These are phyloP conservation scores for Zapornia atra DNA, from an alignment of 2,113 vertebrate species.

Conservation along the genomic window DNA sequence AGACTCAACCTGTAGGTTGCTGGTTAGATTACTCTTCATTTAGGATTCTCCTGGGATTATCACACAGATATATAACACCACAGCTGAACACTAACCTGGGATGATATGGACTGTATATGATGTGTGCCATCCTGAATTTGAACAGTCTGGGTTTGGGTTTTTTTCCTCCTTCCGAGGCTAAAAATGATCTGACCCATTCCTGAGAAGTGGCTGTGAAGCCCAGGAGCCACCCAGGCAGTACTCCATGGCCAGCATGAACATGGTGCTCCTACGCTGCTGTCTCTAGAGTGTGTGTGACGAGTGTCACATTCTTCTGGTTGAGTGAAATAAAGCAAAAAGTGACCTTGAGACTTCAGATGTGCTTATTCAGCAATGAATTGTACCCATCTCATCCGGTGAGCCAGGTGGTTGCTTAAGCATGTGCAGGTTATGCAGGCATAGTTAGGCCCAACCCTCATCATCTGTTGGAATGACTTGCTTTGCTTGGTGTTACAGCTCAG, in stretches of 20 bases:
- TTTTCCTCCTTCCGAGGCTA: accelerated
- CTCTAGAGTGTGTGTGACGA: neutral
- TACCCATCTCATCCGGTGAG: neutral
- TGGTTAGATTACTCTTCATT: neutral
- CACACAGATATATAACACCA: neutral
- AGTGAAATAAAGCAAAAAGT: neutral
- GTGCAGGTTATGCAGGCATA: neutral
- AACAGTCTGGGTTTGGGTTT: neutral
- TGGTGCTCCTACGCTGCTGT: neutral
- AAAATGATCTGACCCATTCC: neutral
- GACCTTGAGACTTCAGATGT: constrained; percentile 8
- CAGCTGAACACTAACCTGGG: accelerated
- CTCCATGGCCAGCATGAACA: neutral
- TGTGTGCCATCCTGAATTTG: neutral
- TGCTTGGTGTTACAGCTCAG: neutral
- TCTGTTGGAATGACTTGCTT: neutral
- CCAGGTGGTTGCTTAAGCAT: constrained; percentile 1
- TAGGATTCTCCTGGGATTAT: neutral
- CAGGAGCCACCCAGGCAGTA: neutral
- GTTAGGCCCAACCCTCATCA: neutral
- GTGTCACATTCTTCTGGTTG: neutral
- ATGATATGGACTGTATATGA: neutral
- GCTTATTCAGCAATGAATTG: neutral
- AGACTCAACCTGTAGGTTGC: neutral
- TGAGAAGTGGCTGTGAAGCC: neutral